These are phyloP conservation scores for Zaprionus camerounensis DNA, from an alignment of 1,140 invertebrate genomes.

Conservation along the genomic window DNA sequence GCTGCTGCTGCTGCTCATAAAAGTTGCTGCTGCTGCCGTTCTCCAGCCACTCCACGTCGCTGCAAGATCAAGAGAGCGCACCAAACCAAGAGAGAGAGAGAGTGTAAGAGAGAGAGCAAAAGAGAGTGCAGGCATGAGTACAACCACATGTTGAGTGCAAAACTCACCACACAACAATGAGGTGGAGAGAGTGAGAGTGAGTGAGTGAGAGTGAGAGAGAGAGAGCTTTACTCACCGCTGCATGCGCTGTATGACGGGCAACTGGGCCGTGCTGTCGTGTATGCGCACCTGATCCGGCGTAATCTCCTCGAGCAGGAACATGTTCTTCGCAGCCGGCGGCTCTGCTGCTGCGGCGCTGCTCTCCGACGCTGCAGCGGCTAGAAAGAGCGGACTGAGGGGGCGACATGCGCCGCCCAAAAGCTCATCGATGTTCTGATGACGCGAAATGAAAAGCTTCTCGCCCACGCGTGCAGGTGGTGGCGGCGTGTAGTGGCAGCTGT, in stretches of 20 bases:
- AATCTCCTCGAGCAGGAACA: conserved; percentile 79
- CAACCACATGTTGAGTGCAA: conserved; percentile 72
- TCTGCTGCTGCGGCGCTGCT: conserved; percentile 40
- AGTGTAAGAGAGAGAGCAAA: conserved; percentile 18
- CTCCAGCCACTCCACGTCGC: conserved; percentile 73
- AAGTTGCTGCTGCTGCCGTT: conserved; percentile 68
- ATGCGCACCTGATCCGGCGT: conserved; percentile 89
- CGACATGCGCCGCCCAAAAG: conserved; percentile 88
- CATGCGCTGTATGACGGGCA: conserved; percentile 87
- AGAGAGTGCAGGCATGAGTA: conserved; percentile 9
- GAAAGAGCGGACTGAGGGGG: conserved; percentile 87
- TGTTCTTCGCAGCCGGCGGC: conserved; percentile 66
- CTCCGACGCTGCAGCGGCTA: background rate
- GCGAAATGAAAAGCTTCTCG: conserved; percentile 89
- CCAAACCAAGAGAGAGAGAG: background rate
- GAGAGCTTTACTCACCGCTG: conserved; percentile 64
- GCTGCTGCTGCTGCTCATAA: conserved; percentile 66
- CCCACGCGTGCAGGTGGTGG: conserved; percentile 58
- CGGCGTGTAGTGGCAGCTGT: background rate
- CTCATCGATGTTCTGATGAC: conserved; percentile 93
- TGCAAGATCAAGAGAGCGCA: conserved; percentile 57
- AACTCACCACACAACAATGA: conserved; percentile 79
- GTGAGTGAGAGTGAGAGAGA: too few relatives aligned
- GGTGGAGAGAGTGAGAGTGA: too few relatives aligned
- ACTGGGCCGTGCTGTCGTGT: conserved; percentile 90